A percentile compares a stretch with the other conserved stretches of the same genome.
phyloP scores from a whole-genome alignment of 2,888 invertebrate genomes.

The Blastobasis lacticolella region DNA sequence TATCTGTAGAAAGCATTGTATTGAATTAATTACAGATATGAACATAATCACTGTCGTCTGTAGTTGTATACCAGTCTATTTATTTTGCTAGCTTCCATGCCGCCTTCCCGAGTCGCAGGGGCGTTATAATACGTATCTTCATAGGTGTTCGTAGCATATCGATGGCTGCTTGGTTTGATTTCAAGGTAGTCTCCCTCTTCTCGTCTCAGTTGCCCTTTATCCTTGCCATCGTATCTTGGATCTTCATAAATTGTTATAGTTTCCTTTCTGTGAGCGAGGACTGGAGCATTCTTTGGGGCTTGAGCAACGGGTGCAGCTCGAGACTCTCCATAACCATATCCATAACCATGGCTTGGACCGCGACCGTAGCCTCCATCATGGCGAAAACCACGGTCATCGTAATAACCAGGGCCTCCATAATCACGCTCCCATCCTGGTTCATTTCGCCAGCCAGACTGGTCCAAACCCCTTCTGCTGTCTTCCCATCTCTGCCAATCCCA shows the following conservation, averaged over 20 bases:
- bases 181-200: slow-evolving; percentile 62
- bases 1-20: slow-evolving; percentile 35
- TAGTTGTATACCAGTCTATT: slow-evolving; percentile 69
- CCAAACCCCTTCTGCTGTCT: slow-evolving; percentile 37
- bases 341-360: slow-evolving; percentile 54
- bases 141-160: slow-evolving; percentile 62
- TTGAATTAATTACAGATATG: not conserved
- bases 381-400: slow-evolving; percentile 52
- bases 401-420: slow-evolving; percentile 57
- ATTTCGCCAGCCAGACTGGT: slow-evolving; percentile 32
- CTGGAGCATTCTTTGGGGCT: slow-evolving; percentile 47
- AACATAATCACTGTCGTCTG: slow-evolving; percentile 40
- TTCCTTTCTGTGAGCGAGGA: slow-evolving; percentile 54
- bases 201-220: slow-evolving; percentile 48
- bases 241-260: slow-evolving; percentile 71
- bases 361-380: slow-evolving; percentile 59
- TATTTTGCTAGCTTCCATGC: slow-evolving; percentile 60
- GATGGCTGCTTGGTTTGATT: slow-evolving; percentile 57
- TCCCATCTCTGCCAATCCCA: slow-evolving; percentile 55
- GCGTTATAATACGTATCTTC: slow-evolving; percentile 57
- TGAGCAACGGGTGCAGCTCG: slow-evolving; percentile 46
- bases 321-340: slow-evolving; percentile 56
- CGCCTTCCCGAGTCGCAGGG: slow-evolving; percentile 36
- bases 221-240: slow-evolving; percentile 57
- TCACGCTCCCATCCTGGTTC: slow-evolving; percentile 40